A percentile compares a stretch with the other conserved stretches of the same genome.
Evolutionary conservation across 2,888 invertebrate genomes (phyloP).

Genomic region (Boloria euphrosyne): DNA sequence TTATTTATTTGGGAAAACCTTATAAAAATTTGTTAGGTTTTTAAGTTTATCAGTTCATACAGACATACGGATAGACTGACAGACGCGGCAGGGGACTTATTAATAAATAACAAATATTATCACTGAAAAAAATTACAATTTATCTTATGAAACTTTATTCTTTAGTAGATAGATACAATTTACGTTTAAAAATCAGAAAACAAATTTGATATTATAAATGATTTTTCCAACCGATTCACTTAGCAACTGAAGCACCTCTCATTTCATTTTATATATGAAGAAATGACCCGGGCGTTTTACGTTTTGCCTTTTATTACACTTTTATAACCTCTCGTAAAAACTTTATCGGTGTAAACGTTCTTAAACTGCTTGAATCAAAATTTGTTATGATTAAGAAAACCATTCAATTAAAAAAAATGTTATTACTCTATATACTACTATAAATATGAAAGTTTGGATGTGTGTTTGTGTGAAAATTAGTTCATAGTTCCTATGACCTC

Average conservation of each 20-base stretch:
- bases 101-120: too few species aligned
- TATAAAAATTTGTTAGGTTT: too few species aligned
- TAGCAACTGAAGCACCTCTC: constrained; percentile 20
- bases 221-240: constrained; percentile 16
- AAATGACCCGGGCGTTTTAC: constrained; percentile 34
- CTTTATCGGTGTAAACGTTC: constrained; percentile 40
- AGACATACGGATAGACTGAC: too few species aligned
- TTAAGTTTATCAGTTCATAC: too few species aligned
- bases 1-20: too few species aligned
- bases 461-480: not conserved
- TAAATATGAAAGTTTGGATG: not conserved
- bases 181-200: too few species aligned
- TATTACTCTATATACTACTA: not conserved
- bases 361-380: constrained; percentile 36
- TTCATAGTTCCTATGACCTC: too few species aligned
- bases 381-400: constrained; percentile 40
- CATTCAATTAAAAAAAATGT: constrained; percentile 28
- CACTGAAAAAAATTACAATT: too few species aligned
- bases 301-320: constrained; percentile 37
- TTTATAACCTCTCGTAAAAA: constrained; percentile 41
- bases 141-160: too few species aligned
- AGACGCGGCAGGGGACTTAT: too few species aligned
- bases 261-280: constrained; percentile 34
- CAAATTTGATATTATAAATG: too few species aligned
- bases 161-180: too few species aligned